phyloP scores from a whole-genome alignment of 1,140 invertebrate species.

The Plutomurus gul region DNA sequence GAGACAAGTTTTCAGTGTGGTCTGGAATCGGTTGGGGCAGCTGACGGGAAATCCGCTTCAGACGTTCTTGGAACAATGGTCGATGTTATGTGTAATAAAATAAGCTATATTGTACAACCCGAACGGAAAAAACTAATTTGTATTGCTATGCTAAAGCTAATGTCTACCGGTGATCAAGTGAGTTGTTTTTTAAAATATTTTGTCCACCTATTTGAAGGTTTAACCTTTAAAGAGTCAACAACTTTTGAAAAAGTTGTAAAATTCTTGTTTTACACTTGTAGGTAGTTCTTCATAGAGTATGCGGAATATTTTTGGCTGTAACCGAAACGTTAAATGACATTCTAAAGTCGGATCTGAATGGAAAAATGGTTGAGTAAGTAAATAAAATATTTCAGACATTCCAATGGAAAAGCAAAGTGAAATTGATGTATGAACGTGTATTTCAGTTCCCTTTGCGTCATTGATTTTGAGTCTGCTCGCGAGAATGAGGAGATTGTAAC shows the following conservation, averaged over 20 bases:
- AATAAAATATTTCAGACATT: background rate
- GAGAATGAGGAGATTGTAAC: conserved; percentile 60
- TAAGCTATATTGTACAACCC: conserved; percentile 74
- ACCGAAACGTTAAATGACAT: conserved; percentile 86
- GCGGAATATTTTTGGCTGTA: conserved; percentile 74
- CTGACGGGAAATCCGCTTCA: conserved; percentile 57
- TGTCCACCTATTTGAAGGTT: background rate
- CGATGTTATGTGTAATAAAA: conserved; percentile 76
- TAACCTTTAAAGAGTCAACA: background rate
- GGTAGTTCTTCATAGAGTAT: conserved; percentile 73
- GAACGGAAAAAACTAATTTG: conserved; percentile 81
- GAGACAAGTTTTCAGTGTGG: conserved; percentile 72
- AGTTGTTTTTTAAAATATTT: background rate
- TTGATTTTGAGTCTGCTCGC: conserved; percentile 53
- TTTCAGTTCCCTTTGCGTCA: conserved; percentile 61
- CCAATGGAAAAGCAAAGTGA: background rate
- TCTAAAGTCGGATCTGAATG: conserved; percentile 71
- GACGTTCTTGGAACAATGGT: conserved; percentile 71
- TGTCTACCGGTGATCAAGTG: conserved; percentile 63
- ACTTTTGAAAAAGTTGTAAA: conserved; percentile 4
- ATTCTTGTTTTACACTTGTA: conserved; percentile 58
- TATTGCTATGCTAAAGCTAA: conserved; percentile 78
- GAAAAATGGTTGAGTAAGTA: conserved; percentile 70
- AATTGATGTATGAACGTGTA: conserved; percentile 37
- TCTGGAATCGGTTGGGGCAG: conserved; percentile 34